A percentile compares a stretch with the other conserved stretches of the same genome.
These are phyloP conservation scores for Torymus tubicola DNA, from an alignment of 2,888 invertebrate species.

Conservation along the genomic window DNA sequence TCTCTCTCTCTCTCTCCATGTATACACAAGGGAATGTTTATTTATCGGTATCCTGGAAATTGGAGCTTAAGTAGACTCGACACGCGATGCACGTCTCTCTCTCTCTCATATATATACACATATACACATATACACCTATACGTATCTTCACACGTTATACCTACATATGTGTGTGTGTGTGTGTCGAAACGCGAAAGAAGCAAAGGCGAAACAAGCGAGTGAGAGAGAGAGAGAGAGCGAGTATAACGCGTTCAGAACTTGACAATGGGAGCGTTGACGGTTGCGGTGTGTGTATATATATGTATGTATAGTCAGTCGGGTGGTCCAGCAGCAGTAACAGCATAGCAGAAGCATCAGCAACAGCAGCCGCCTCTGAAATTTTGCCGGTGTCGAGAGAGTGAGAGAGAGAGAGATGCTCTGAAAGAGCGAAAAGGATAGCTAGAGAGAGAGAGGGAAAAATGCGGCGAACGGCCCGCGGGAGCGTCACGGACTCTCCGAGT, in stretches of 20 bases:
- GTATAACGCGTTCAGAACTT: not conserved
- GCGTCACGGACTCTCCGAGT: conserved; percentile 52
- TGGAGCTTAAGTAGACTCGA: conserved; percentile 52
- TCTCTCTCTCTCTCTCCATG: conserved; percentile 15
- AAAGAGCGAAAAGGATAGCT: conserved; percentile 4
- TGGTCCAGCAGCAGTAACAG: conserved; percentile 29
- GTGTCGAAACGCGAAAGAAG: not conserved
- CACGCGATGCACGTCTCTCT: conserved; percentile 48
- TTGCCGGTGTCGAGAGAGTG: conserved; percentile 10
- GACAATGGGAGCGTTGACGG: conserved; percentile 56
- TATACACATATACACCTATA: too few species aligned
- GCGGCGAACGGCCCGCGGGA: conserved; percentile 29
- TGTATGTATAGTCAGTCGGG: conserved; percentile 25
- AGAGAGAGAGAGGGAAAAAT: conserved; percentile 7
- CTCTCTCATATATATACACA: too few species aligned
- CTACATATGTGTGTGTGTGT: not conserved
- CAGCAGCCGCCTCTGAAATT: conserved; percentile 42
- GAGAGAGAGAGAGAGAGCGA: not conserved
- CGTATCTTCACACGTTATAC: too few species aligned
- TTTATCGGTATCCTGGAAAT: conserved; percentile 54
- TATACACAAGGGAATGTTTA: conserved; percentile 51
- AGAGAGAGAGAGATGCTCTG: conserved; percentile 3
- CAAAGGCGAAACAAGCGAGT: not conserved
- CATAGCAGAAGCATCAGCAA: not conserved
- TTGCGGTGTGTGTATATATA: conserved; percentile 9